Conservation (phyloP, 2,888 invertebrate genomes). For the Hipparchia sbordonii region DNA sequence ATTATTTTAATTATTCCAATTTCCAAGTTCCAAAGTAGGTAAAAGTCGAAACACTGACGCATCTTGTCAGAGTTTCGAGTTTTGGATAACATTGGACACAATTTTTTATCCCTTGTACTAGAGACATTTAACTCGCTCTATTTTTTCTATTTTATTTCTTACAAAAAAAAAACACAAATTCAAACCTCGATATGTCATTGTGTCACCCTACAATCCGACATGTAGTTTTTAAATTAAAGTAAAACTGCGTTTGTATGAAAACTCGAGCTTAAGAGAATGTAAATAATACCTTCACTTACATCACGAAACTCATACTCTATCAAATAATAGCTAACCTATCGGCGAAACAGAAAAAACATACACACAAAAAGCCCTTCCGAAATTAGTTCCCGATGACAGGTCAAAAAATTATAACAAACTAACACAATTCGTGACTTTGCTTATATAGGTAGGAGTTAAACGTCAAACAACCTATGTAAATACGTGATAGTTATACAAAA, state of each 20-base stretch:
- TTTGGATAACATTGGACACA: neutral
- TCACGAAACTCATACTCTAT: slow-evolving; percentile 50
- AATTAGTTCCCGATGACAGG: slow-evolving; percentile 83
- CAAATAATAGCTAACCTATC: slow-evolving; percentile 56
- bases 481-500: neutral
- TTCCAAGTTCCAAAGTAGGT: too few species aligned
- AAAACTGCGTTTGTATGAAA: neutral
- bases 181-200: too few species aligned
- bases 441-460: slow-evolving; percentile 4
- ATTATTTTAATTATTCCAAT: too few species aligned
- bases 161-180: neutral
- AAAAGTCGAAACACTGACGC: too few species aligned
- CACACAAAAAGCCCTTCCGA: slow-evolving; percentile 62
- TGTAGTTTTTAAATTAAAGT: too few species aligned
- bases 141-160: neutral
- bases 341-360: slow-evolving; percentile 70
- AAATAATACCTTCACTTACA: slow-evolving; percentile 19
- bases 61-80: too few species aligned
- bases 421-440: slow-evolving; percentile 20
- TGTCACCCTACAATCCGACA: too few species aligned
- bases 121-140: too few species aligned
- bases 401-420: slow-evolving; percentile 58
- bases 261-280: neutral
- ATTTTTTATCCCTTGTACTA: too few species aligned
- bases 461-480: neutral